Conservation (phyloP, 2,113 vertebrate species). For the Hirundichthys speculiger region DNA sequence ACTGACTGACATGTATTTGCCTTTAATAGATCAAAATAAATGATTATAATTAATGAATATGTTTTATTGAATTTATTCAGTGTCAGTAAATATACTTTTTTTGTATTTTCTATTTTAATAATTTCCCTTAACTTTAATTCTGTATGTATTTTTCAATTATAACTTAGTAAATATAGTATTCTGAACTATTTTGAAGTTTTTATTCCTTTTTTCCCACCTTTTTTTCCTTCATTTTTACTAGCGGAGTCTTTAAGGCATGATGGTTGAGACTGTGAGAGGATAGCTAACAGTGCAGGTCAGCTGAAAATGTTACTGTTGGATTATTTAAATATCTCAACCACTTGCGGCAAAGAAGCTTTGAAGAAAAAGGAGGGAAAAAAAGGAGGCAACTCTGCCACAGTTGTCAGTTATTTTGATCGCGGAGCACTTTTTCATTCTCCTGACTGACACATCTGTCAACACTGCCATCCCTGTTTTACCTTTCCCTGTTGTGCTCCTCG, state of each 20-base stretch:
- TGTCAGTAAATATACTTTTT: too few relatives aligned
- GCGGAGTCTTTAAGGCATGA: neutral
- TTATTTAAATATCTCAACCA: conserved; percentile 39
- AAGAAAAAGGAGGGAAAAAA: neutral
- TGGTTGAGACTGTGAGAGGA: conserved; percentile 3
- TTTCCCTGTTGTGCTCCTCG: conserved; percentile 48
- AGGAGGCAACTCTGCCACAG: conserved; percentile 35
- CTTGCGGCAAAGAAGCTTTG: conserved; percentile 30
- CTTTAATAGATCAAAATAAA: too few relatives aligned
- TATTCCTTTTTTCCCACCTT: too few relatives aligned
- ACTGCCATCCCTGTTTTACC: conserved; percentile 45
- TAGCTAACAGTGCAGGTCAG: conserved; percentile 17
- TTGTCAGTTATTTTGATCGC: conserved; percentile 59
- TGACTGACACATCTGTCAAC: conserved; percentile 70
- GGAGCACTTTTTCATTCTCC: conserved; percentile 26
- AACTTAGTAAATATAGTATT: too few relatives aligned
- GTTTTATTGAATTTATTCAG: too few relatives aligned
- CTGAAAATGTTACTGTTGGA: conserved; percentile 14
- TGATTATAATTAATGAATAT: too few relatives aligned
- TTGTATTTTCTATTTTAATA: too few relatives aligned
- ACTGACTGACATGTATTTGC: too few relatives aligned
- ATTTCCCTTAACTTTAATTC: too few relatives aligned
- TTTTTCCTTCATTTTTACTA: neutral
- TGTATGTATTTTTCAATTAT: too few relatives aligned
- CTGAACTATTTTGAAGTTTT: too few relatives aligned